A percentile compares a stretch with the other conserved stretches of the same genome.
Conservation (phyloP, 1,140 invertebrate genomes). For the Globodera rostochiensis region DNA sequence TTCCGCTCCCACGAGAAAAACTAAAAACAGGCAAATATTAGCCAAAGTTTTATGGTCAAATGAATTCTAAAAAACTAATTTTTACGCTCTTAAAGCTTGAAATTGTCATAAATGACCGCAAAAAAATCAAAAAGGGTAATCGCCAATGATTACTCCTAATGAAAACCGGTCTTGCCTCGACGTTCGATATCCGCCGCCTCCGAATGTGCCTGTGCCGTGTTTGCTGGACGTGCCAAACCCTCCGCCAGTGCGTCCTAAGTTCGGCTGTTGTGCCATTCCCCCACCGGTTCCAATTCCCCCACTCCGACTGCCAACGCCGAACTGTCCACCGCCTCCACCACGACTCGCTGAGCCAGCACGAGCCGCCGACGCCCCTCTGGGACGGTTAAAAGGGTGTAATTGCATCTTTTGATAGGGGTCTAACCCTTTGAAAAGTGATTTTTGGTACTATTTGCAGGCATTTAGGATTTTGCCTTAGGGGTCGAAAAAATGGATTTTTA, state of each 20-base stretch:
- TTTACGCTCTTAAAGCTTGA: too few species aligned
- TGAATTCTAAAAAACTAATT: too few species aligned
- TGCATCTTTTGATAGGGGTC: too few species aligned
- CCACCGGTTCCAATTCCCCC: constrained; percentile 26
- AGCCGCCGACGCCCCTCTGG: constrained; percentile 24
- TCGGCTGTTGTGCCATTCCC: constrained; percentile 9
- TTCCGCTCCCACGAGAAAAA: constrained; percentile 43
- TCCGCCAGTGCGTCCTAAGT: constrained; percentile 10
- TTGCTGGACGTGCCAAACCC: constrained; percentile 19
- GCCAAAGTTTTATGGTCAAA: too few species aligned
- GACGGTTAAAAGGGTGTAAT: not conserved
- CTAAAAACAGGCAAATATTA: constrained; percentile 25
- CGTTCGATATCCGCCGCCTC: constrained; percentile 27
- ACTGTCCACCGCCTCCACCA: constrained; percentile 26
- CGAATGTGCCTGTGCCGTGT: constrained; percentile 15
- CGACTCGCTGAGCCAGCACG: constrained; percentile 21
- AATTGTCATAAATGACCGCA: too few species aligned
- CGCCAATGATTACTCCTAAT: not conserved
- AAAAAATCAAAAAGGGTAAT: too few species aligned
- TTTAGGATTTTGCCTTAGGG: too few species aligned
- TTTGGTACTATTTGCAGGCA: too few species aligned
- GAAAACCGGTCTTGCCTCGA: not conserved
- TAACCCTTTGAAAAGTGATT: too few species aligned
- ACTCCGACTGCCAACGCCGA: not conserved
- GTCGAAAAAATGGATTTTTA: too few species aligned